Conservation (phyloP, 1,140 invertebrate species). For the Drosophila sechellia region DNA sequence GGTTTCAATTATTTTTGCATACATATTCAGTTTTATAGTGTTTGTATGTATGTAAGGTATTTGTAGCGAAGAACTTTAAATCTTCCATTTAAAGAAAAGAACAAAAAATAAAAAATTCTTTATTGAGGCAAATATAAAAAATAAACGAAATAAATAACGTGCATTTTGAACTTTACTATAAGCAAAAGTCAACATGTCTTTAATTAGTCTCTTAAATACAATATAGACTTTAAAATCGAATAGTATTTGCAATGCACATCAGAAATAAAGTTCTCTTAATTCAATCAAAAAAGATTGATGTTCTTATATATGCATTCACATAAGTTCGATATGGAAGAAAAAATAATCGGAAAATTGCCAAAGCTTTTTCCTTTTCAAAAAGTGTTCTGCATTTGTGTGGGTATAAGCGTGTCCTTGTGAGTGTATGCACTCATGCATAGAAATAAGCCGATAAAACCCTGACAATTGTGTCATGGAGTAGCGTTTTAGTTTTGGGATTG, state of each 20-base stretch:
- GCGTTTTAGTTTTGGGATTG: conserved; percentile 55
- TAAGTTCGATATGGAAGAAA: conserved; percentile 1
- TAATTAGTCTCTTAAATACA: not conserved
- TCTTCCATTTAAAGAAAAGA: not conserved
- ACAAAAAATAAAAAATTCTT: no score
- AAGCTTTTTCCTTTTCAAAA: conserved; percentile 43
- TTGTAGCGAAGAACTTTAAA: conserved; percentile 2
- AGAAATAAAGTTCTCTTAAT: not conserved
- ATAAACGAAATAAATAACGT: not conserved
- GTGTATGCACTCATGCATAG: conserved; percentile 50
- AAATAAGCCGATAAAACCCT: conserved; percentile 58
- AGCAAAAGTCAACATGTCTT: not conserved
- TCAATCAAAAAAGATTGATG: conserved; percentile 4
- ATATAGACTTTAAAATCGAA: not conserved
- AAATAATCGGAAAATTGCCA: conserved; percentile 18
- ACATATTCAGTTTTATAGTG: conserved; percentile 1
- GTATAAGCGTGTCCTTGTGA: conserved; percentile 10
- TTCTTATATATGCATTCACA: conserved; percentile 6
- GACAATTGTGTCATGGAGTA: conserved; percentile 58
- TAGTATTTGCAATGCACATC: not conserved
- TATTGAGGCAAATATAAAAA: no score
- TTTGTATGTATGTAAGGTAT: conserved; percentile 8
- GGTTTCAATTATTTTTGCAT: conserved; percentile 23
- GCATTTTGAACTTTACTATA: no score
- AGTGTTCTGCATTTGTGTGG: conserved; percentile 18